Evolutionary conservation across 2,797 vertebrate genomes (phyloP), one percentile per base, ranked within the genome.

Genomic region (Melanotaenia pygmaea): DNA sequence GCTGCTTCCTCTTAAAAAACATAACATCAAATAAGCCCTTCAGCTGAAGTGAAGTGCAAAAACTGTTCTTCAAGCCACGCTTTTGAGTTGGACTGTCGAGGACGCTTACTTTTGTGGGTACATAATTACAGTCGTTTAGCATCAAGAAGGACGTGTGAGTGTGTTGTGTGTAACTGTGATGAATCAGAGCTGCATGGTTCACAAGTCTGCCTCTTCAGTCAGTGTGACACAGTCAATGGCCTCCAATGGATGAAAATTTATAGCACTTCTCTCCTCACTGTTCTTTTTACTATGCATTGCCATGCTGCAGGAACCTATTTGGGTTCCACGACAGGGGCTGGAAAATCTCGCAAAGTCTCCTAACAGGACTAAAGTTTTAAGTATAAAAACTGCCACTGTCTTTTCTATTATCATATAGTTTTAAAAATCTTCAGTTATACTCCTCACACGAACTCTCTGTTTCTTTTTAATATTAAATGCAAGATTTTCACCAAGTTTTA

Each of bases 181-280:
- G 64, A 77, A 92, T 89, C 82, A 82, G 81, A 77, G 77, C 68
- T 64, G 74, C 76, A 83, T 28, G 77, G 80, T 85, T 85, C 79
- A 77, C 64, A 70, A 78, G 69, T 79, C 72, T 71, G 79, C 81
- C 85, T 88, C 82, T 43, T 86, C 74, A 77, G 81, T 88, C 81
- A 79, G 74, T 10, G 72, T 80, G 86, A 82, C 83, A 80, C 70
- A 77, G 77, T 86, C 88, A 85, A 89, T 81, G 81, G 83, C 77
- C 78, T 87, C 82, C 86, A 89, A 94, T 76, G 51, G 88, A 92
- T 86, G 70, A 82, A 83, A 82, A 83, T 86, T 6, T 78, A 79
- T 83, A 64, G 59, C 67, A 64, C 43, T 64, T 81, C 66, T 72
- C 59, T 76, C 57, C 38, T 80, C 40, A 18, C 61, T 50, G 24